These are phyloP conservation scores for Vulpes lagopus DNA, from an alignment of 2,113 vertebrate species.

Conservation along the genomic window DNA sequence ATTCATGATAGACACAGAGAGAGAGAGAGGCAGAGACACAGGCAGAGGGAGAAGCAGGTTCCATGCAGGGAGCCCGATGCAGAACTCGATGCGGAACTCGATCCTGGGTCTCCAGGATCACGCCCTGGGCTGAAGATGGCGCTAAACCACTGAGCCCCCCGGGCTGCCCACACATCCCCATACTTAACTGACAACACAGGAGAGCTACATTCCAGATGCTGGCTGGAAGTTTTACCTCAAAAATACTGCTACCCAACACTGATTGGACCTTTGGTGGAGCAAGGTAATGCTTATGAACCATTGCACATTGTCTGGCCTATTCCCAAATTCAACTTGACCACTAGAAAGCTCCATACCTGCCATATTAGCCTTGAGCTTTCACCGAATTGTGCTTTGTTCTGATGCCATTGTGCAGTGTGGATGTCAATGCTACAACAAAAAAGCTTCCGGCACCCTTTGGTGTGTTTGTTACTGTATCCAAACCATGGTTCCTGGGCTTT, in stretches of 20 bases:
- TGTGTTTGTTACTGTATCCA: neutral
- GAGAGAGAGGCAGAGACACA: no score
- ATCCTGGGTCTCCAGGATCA: no score
- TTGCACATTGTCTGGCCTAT: neutral
- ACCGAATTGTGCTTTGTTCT: neutral
- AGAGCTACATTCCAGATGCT: no score
- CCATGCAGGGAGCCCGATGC: no score
- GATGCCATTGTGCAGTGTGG: no score
- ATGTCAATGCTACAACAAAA: neutral
- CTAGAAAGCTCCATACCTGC: neutral
- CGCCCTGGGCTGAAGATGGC: no score
- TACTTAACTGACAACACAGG: neutral
- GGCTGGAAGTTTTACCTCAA: neutral
- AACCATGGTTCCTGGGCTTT: neutral
- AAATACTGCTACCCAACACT: neutral
- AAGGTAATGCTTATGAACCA: neutral
- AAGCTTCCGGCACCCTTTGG: accelerated
- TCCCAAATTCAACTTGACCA: neutral
- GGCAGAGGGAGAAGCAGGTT: no score
- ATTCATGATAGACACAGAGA: no score
- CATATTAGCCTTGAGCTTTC: neutral
- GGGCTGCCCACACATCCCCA: neutral
- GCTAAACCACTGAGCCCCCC: no score
- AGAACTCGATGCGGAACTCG: no score
- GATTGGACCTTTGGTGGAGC: neutral